Evolutionary conservation across 2,797 vertebrate species (phyloP), one percentile per base, ranked within the genome.

Genomic region (Myotis vivesi): DNA sequence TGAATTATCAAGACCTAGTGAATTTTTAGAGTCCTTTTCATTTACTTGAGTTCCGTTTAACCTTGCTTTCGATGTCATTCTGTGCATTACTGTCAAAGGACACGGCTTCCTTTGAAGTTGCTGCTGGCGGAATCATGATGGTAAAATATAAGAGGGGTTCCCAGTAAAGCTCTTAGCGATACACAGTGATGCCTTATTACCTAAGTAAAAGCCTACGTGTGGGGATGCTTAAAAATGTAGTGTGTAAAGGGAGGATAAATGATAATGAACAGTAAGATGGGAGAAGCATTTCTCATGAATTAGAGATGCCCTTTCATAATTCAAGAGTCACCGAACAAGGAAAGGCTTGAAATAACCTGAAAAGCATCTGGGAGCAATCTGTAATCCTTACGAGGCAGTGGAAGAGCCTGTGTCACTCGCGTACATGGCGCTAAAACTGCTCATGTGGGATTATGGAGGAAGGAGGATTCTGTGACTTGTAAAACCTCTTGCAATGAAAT

Each of bases 281-380:
- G 80, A 92, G 86, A 87, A 57, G 28, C 75, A 12, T 76, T 93
- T 95, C 93, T 95, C 91, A 92, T 95, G 94, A 95, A 94, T 96
- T 97, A 95, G 72, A 86, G 68, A 95, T 92, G 86, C 16, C 75
- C 51, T 95, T 97, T 96, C 92, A 80, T 94, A 92, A 96, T 94
- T 95, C 93, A 94, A 55, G 30, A 96, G 64, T 30, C 44, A 36
- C 83, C 82, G 55, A 86, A 77, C 15, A 81, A 93, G 88, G 88
- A 81, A 83, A 82, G 91, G 46, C 89, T 92, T 59, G 66, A 95
- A 96, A 94, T 94, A 80, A 89, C 80, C 90, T 73, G 79, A 77
- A 95, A 96, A 95, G 92, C 90, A 87, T 95, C 87, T 93, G 92
- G 85, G 91, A 94, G 88, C 71, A 75, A 75, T 96, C 75, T 94